Evolutionary conservation across 1,140 invertebrate genomes (phyloP), one percentile per base, ranked within the genome.

Genomic region (Steinernema khuongi): DNA sequence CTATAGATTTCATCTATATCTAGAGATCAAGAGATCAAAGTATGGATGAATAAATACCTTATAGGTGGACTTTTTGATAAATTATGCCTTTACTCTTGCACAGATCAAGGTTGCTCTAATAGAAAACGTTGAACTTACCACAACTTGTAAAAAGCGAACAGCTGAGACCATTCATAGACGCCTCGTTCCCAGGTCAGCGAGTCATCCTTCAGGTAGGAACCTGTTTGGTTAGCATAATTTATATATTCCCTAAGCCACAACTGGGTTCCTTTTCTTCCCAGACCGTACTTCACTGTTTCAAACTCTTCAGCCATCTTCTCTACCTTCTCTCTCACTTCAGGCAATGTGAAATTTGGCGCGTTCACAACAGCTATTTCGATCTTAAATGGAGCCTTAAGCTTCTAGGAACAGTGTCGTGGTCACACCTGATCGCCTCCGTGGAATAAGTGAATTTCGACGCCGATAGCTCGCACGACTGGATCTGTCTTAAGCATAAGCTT

Each of bases 401-500:
- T 75, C 44, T 73, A 41, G 7, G n/a, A 73, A 28, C n/a, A 4
- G 19, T 17, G 11, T 30, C 28, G 26, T 14, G 14, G 14, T 78
- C 80, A 19, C 71, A 80, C 70, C 32, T 77, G 75, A 79, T 79
- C 66, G 71, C 74, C 71, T 36, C 71, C 79, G 68, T 71, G 77
- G 73, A 85, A 86, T 26, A 85, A 70, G 30, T 86, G 75, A 60
- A 80, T 80, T 66, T 84, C 77, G 30, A 50, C 44, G 1, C 74
- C 31, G 11, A 80, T 33, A 41, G 79, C 76, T n/a, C 69, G 17
- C 0, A 81, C 81, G 1, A 85, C 80, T 67, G 86, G 86, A 28
- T 87, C 87, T 1, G 83, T 75, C 22, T 81, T 73, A 1, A 85
- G 74, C 7, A 88, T 80, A 4, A 88, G 74, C 69, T 87, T 83